Conservation (phyloP, 2,113 vertebrate species). For the Telmatochromis sp. region DNA sequence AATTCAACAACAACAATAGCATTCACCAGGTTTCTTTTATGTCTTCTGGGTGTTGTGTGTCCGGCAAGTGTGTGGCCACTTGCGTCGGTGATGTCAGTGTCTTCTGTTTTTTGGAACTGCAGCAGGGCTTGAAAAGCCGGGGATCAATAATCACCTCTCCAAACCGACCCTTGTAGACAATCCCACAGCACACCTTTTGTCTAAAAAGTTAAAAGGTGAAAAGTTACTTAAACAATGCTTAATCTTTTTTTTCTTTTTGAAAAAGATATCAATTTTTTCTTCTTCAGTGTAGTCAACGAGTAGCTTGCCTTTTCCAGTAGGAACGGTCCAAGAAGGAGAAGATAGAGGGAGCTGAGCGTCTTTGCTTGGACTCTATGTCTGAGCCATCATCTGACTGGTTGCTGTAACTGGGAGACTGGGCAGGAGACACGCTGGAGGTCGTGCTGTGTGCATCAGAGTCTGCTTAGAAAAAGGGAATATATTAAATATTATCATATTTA, state of each 20-base stretch:
- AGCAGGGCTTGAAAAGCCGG: slow-evolving; percentile 78
- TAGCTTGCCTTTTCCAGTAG: slow-evolving; percentile 73
- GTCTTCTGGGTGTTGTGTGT: slow-evolving; percentile 59
- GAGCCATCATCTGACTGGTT: slow-evolving; percentile 77
- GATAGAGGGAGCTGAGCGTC: slow-evolving; percentile 60
- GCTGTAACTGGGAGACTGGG: slow-evolving; percentile 77
- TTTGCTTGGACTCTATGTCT: slow-evolving; percentile 74
- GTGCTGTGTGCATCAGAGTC: slow-evolving; percentile 79
- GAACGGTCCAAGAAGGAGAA: slow-evolving; percentile 77
- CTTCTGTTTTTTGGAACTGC: slow-evolving; percentile 69
- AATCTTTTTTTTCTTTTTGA: not conserved
- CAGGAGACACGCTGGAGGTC: slow-evolving; percentile 75
- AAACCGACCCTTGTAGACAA: slow-evolving; percentile 77
- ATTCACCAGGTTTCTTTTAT: slow-evolving; percentile 72
- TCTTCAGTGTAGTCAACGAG: not conserved
- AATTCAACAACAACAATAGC: not conserved
- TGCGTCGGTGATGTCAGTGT: slow-evolving; percentile 43
- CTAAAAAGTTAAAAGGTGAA: slow-evolving; percentile 20
- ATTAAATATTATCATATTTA: not conserved
- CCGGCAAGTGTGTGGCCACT: slow-evolving; percentile 46
- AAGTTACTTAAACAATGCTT: not conserved
- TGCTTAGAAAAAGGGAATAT: slow-evolving; percentile 8
- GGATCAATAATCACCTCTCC: slow-evolving; percentile 81
- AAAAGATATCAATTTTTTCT: not conserved
- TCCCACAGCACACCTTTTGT: slow-evolving; percentile 79